Evolutionary conservation across 2,797 vertebrate species (phyloP).

Genomic region (Onychomys arenicola): DNA sequence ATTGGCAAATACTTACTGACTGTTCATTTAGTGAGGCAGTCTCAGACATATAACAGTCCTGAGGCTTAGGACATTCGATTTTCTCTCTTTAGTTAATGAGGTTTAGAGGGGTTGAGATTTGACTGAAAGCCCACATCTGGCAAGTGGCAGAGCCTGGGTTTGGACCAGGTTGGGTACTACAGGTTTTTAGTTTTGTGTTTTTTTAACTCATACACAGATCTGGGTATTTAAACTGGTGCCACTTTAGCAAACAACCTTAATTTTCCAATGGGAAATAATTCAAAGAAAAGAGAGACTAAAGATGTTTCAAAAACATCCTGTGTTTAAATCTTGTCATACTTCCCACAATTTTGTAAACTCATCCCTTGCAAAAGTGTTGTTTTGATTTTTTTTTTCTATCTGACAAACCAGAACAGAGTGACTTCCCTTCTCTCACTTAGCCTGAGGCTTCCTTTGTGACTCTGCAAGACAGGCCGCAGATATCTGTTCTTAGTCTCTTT

Average conservation of each 20-base stretch:
- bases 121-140: background rate
- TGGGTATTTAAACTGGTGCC: background rate
- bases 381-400: slow-evolving; percentile 57
- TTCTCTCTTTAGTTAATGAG: background rate
- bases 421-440: slow-evolving; percentile 7
- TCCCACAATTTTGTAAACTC: slow-evolving; percentile 65
- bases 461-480: slow-evolving; percentile 38
- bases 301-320: slow-evolving; percentile 31
- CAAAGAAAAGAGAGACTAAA: slow-evolving; percentile 6
- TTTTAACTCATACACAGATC: background rate
- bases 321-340: slow-evolving; percentile 59
- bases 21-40: background rate
- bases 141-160: background rate
- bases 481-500: slow-evolving; percentile 39
- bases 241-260: slow-evolving; percentile 10
- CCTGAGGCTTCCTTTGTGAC: slow-evolving; percentile 37
- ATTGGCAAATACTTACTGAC: slow-evolving; percentile 27
- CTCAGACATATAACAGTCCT: background rate
- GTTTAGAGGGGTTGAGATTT: slow-evolving; percentile 31
- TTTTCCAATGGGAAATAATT: slow-evolving; percentile 51
- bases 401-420: slow-evolving; percentile 21
- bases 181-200: background rate
- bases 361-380: slow-evolving; percentile 65
- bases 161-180: background rate
- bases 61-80: background rate